Conservation (phyloP, 2,113 vertebrate species). For the Psammodynastes pulverulentus region DNA sequence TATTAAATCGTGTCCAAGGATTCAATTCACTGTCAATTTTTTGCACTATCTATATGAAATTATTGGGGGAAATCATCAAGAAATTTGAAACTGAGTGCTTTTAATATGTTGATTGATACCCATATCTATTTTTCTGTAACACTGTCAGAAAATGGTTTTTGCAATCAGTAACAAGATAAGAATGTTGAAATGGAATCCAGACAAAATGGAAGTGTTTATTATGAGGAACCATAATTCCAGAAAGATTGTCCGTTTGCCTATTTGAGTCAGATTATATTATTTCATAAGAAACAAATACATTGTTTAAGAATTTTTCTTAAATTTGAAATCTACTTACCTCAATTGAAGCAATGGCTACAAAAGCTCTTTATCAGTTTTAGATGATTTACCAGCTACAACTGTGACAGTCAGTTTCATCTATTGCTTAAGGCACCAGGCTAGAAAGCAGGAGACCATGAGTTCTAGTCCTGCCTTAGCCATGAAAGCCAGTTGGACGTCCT, state of each 20-base stretch:
- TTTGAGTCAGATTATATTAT: background rate
- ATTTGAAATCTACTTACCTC: background rate
- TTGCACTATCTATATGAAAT: background rate
- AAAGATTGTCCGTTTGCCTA: background rate
- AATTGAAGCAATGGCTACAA: background rate
- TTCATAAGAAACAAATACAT: background rate
- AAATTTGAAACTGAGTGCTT: background rate
- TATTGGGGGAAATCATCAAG: background rate
- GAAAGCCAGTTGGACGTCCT: background rate
- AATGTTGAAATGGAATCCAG: background rate
- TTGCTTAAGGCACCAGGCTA: background rate
- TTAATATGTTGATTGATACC: background rate
- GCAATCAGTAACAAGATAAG: background rate
- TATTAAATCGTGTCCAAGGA: background rate
- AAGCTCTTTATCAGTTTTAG: background rate
- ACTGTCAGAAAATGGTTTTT: background rate
- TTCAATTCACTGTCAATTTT: background rate
- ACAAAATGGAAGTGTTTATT: background rate
- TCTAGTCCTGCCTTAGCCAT: background rate
- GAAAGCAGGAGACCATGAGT: background rate
- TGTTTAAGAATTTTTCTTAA: background rate
- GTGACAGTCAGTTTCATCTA: background rate
- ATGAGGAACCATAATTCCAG: background rate
- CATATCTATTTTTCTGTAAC: background rate
- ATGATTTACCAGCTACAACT: background rate